Evolutionary conservation across 2,113 vertebrate species (phyloP).

Genomic region (Siniperca knerii): DNA sequence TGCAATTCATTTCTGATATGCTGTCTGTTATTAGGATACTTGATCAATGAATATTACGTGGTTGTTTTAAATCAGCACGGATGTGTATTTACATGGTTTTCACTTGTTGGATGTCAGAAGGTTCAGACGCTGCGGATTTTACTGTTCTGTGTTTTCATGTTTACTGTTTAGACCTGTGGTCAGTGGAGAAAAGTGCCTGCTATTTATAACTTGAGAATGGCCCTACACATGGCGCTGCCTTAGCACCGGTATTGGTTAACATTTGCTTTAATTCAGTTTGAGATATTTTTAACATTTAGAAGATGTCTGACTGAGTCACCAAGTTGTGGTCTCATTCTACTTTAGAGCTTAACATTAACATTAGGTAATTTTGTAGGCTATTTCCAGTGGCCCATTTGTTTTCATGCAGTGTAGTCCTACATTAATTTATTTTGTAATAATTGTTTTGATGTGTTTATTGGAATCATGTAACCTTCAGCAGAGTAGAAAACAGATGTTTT

Average conservation of each 20-base stretch:
- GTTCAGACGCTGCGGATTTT: background rate
- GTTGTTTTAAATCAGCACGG: background rate
- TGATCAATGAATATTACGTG: constrained; percentile 13
- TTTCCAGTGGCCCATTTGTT: background rate
- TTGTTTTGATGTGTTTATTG: background rate
- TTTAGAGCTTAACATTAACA: background rate
- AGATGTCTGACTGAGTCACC: background rate
- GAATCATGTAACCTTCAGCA: background rate
- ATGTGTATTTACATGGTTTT: background rate
- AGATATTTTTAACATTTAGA: background rate
- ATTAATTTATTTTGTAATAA: background rate
- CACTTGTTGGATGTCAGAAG: constrained; percentile 31
- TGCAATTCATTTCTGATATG: background rate
- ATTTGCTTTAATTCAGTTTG: background rate
- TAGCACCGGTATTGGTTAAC: background rate
- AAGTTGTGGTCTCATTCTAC: background rate
- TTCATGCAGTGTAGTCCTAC: background rate
- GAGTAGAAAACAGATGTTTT: background rate
- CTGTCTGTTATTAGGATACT: constrained; percentile 16
- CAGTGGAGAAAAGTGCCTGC: constrained; percentile 13
- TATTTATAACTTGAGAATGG: constrained; percentile 21
- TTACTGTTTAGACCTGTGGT: constrained; percentile 36
- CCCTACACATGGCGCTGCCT: background rate
- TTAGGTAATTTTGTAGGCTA: background rate
- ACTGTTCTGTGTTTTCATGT: constrained; percentile 29